phyloP scores from a whole-genome alignment of 1,140 invertebrate species.

The Lamellibrachia luymesi region DNA sequence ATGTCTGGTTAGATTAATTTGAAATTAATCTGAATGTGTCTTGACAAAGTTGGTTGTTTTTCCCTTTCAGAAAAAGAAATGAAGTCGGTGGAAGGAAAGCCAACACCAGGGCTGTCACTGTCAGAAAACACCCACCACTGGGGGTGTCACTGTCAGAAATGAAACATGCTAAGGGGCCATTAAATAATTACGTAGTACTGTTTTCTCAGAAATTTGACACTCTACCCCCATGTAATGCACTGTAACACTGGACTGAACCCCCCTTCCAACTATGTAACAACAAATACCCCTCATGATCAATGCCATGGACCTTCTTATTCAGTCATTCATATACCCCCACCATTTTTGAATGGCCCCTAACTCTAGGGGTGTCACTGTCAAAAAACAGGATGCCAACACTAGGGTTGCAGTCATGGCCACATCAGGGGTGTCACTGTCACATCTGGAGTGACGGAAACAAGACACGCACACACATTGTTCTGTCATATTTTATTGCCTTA shows the following conservation, averaged over 20 bases:
- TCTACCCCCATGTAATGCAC: too few relatives aligned
- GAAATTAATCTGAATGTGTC: too few relatives aligned
- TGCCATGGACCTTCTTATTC: too few relatives aligned
- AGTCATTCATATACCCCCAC: too few relatives aligned
- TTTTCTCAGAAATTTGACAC: background rate
- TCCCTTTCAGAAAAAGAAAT: background rate
- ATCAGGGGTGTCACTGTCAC: background rate
- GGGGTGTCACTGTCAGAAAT: background rate
- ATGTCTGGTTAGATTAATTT: too few relatives aligned
- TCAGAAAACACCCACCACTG: background rate
- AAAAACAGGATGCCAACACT: background rate
- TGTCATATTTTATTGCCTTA: slow-evolving; percentile 5
- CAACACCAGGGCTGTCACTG: background rate
- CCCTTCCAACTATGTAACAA: too few relatives aligned
- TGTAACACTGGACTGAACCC: too few relatives aligned
- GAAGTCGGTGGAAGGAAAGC: background rate
- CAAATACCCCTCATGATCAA: too few relatives aligned
- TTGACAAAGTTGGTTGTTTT: background rate
- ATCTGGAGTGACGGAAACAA: background rate
- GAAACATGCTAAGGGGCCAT: background rate
- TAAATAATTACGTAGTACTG: background rate
- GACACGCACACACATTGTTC: background rate
- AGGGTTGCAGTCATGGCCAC: too few relatives aligned
- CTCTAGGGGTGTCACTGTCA: background rate
- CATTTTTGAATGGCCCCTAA: too few relatives aligned